Percentiles rank a stretch among this genome's conserved stretches.
Conservation (phyloP, 2,888 invertebrate species). For the Tholera decimalis region DNA sequence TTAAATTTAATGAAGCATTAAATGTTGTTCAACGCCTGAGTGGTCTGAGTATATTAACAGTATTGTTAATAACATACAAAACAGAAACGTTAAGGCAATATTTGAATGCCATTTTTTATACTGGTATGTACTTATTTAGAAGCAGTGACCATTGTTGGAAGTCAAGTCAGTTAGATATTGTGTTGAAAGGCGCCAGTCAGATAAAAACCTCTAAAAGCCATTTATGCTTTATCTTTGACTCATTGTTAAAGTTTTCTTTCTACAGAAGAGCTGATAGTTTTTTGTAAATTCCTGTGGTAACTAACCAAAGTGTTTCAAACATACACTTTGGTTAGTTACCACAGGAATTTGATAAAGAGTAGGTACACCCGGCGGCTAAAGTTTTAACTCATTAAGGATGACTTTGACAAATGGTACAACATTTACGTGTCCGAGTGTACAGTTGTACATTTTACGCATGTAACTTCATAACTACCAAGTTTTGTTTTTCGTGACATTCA, state of each 20-base stretch:
- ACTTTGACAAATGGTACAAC: conserved; percentile 54
- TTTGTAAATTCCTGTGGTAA: too few relatives aligned
- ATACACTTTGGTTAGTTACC: conserved; percentile 33
- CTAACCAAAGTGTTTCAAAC: conserved; percentile 25
- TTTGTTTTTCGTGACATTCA: conserved; percentile 70
- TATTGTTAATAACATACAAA: too few relatives aligned
- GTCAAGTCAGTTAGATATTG: conserved; percentile 53
- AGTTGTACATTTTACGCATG: conserved; percentile 44
- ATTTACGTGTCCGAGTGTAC: conserved; percentile 39
- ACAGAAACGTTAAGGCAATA: conserved; percentile 28
- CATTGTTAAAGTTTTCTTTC: conserved; percentile 26
- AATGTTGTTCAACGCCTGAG: conserved; percentile 19
- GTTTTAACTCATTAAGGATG: conserved; percentile 31
- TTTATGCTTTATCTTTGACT: conserved; percentile 55
- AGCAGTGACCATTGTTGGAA: conserved; percentile 52
- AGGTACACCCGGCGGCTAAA: conserved; percentile 17
- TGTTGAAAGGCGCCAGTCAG: conserved; percentile 55
- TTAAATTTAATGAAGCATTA: conserved; percentile 27
- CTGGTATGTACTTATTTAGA: conserved; percentile 33
- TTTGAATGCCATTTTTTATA: conserved; percentile 47
- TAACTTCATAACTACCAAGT: conserved; percentile 36
- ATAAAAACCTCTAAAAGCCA: conserved; percentile 52
- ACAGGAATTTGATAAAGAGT: conserved; percentile 31
- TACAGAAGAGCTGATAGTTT: conserved; percentile 26
- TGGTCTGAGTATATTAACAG: conserved; percentile 30